Evolutionary conservation across 23 tunicate genomes (phyloP).

Genomic region (Trididemnum clinides): DNA sequence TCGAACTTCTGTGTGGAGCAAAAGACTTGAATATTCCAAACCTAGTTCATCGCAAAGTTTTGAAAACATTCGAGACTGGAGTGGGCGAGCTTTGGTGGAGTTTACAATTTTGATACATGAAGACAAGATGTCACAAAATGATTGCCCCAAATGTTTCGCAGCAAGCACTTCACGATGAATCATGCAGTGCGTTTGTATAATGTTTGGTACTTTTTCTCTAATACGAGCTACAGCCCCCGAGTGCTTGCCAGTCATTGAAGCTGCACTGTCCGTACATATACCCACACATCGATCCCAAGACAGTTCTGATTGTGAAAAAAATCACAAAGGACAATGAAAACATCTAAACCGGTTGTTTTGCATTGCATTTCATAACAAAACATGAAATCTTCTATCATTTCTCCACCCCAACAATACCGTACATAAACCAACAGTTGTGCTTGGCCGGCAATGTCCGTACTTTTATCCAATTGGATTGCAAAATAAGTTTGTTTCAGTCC

Average conservation of each 20-base stretch:
- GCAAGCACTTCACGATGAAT: not conserved
- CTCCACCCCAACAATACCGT: not conserved
- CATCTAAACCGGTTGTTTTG: no score
- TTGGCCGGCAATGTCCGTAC: not conserved
- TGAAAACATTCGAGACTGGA: conserved; percentile 1
- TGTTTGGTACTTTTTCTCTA: not conserved
- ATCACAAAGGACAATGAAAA: not conserved
- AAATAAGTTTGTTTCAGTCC: not conserved
- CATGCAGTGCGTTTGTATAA: not conserved
- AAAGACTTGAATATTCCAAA: not conserved
- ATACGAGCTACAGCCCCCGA: not conserved
- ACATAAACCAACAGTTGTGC: not conserved
- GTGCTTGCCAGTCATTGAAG: not conserved
- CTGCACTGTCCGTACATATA: not conserved
- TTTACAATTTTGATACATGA: not conserved
- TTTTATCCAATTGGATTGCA: not conserved
- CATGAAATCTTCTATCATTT: not conserved
- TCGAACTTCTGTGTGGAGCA: conserved; percentile 8
- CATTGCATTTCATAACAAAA: not conserved
- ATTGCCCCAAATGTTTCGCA: not conserved
- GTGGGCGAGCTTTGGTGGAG: conserved; percentile 7
- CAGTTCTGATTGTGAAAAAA: not conserved
- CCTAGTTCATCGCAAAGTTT: conserved; percentile 15
- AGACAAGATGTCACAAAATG: not conserved
- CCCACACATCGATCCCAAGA: not conserved